phyloP scores from a whole-genome alignment of 2,113 vertebrate species.

The Charina bottae region DNA sequence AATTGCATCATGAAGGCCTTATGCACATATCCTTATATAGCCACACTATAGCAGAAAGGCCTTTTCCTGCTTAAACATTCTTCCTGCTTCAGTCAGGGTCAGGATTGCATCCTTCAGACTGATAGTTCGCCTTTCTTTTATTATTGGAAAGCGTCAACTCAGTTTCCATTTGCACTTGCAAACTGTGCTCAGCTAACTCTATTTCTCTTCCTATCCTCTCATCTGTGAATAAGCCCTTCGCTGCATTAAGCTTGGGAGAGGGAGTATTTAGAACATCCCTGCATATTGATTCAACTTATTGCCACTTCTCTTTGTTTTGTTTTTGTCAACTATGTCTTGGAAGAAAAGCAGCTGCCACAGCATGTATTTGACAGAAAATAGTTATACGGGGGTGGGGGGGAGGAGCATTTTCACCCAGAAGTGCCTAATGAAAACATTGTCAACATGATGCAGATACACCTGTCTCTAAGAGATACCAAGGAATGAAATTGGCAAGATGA shows the following conservation, averaged over 20 bases:
- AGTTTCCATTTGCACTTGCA: slow-evolving; percentile 67
- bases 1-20: slow-evolving; percentile 4
- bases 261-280: slow-evolving; percentile 49
- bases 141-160: slow-evolving; percentile 59
- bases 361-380: slow-evolving; percentile 54
- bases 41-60: background rate
- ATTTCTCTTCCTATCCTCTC: slow-evolving; percentile 52
- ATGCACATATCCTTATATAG: background rate
- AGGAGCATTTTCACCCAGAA: slow-evolving; percentile 40
- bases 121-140: slow-evolving; percentile 35
- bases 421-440: slow-evolving; percentile 23
- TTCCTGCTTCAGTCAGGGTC: slow-evolving; percentile 46
- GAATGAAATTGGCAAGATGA: slow-evolving; percentile 32
- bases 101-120: slow-evolving; percentile 23
- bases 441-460: background rate
- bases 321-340: slow-evolving; percentile 35
- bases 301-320: slow-evolving; percentile 47
- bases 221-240: slow-evolving; percentile 51
- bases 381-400: background rate
- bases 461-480: slow-evolving; percentile 33
- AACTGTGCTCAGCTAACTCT: slow-evolving; percentile 60
- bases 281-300: slow-evolving; percentile 42
- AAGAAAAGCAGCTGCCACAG: slow-evolving; percentile 45
- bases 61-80: slow-evolving; percentile 35
- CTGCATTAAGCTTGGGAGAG: slow-evolving; percentile 56